phyloP scores from a whole-genome alignment of 2,888 invertebrate genomes.

The Lasius platythorax region DNA sequence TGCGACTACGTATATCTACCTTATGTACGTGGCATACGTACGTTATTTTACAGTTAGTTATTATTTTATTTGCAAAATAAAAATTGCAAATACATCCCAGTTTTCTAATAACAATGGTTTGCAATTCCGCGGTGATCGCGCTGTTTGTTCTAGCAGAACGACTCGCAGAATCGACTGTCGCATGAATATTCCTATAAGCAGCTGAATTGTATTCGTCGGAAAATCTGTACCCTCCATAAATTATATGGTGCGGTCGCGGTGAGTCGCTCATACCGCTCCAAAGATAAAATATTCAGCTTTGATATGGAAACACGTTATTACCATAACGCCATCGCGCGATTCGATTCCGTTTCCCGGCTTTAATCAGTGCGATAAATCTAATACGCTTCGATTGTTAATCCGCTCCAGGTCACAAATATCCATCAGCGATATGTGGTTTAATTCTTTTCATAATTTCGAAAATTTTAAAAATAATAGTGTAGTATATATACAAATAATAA shows the following conservation, averaged over 20 bases:
- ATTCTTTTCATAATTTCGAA: not conserved
- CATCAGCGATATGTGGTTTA: not conserved
- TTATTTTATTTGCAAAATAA: conserved; percentile 24
- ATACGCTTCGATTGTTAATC: conserved; percentile 3
- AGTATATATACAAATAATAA: not conserved
- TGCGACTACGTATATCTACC: not conserved
- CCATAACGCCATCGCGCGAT: conserved; percentile 43
- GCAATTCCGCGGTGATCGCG: conserved; percentile 27
- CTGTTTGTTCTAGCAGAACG: conserved; percentile 23
- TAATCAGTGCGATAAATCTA: conserved; percentile 46
- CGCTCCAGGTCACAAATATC: not conserved
- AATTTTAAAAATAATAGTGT: not conserved
- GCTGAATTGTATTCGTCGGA: conserved; percentile 37
- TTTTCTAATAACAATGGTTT: conserved; percentile 37
- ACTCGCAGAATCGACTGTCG: not conserved
- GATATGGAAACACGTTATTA: conserved; percentile 49
- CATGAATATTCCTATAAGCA: conserved; percentile 51
- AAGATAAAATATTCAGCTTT: conserved; percentile 46
- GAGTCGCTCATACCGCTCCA: not conserved
- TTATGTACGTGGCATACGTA: not conserved
- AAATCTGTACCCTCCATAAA: conserved; percentile 38
- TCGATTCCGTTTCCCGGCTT: conserved; percentile 41
- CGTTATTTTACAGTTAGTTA: conserved; percentile 20
- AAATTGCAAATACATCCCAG: not conserved
- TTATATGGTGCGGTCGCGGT: conserved; percentile 28